Evolutionary conservation across 2,113 vertebrate genomes (phyloP), one percentile per base, ranked within the genome.

Genomic region (Corvus hawaiiensis): DNA sequence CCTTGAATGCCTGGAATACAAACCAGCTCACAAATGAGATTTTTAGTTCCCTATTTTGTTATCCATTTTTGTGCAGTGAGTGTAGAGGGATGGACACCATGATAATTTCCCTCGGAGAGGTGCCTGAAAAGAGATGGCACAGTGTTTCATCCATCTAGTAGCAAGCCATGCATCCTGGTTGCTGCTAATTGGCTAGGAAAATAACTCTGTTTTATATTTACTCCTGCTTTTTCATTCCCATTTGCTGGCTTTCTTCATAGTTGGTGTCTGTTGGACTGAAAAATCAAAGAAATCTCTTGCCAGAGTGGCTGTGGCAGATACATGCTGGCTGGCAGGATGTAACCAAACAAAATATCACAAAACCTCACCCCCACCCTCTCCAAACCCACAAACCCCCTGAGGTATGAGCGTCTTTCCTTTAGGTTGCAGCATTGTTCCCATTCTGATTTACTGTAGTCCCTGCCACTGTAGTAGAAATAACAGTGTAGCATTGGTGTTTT

Each of bases 221-320:
- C 3, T 4, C 3, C 4, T 6, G 1, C 11, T 69, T 67, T 77
- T 81, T 58, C 19, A 56, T 61, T 68, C 7, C 15, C 2, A 0
- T 74, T 87, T 77, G 8, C 27, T 81, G 35, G 1, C 54, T 75
- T 83, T 44, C 43, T 77, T 91, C 10, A 20, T 74, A 91, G 32
- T 11, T 89, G 16, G 23, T 81, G n/a, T 48, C 61, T 55, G 9
- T 59, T 84, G 33, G 30, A 69, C 64, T 77, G 33, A 41, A 59
- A 74, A 81, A 55, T 56, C 39, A 32, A 56, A 69, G 59, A 58
- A 63, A 46, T 59, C 35, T 72, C 30, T 71, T 67, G 39, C 56
- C 27, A 59, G 32, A 49, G 16, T 63, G n/a, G 10, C 61, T 69
- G 22, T 82, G 74, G 11, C 41, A 82, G 52, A 62, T 78, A 49